Evolutionary conservation across 2,888 invertebrate genomes (phyloP), one percentile per base, ranked within the genome.

Genomic region (Caenorhabditis sp.): DNA sequence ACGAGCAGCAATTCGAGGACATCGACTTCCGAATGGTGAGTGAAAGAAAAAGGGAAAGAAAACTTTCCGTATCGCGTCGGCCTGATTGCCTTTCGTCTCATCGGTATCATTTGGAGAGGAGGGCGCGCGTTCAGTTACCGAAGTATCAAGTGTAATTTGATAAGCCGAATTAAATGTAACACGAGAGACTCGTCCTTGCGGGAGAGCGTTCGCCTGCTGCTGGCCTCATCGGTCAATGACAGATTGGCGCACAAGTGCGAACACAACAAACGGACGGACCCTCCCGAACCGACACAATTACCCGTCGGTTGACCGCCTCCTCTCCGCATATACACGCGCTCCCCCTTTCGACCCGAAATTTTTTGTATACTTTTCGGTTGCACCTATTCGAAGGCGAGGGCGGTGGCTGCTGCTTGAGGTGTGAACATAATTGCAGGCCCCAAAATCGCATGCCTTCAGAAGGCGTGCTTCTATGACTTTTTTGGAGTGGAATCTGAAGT

Each of bases 221-320:
- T n/a, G n/a, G n/a, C n/a, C n/a, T n/a, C n/a, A n/a, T n/a, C n/a
- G n/a, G n/a, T n/a, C 55, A 35, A 58, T 70, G 70, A 70, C 70
- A 70, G 70, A 70, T 70, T 70, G 70, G 70, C 70, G 70, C 59
- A 70, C 59, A 68, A 59, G 56, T 56, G 66, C 48, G 66, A 66
- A 66, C 66, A 48, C 43, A 32, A 53, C 52, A 20, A 15, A 45
- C 59, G 59, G 50, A 58, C 30, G 43, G 55, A 41, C 43, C 17
- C 27, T 27, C 20, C 45, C n/a, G 41, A 7, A 17, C n/a, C 22
- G 39, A 56, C 55, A 58, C 68, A 53, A 70, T 70, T 70, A 70
- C 59, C 52, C 50, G 35, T 15, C 70, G 70, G 70, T 70, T 70
- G 59, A 70, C 70, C 53, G 59, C 70, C 56, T 6, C 26, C 17